Evolutionary conservation across 2,888 invertebrate genomes (phyloP).

Genomic region (Dicranocentrus wangi): DNA sequence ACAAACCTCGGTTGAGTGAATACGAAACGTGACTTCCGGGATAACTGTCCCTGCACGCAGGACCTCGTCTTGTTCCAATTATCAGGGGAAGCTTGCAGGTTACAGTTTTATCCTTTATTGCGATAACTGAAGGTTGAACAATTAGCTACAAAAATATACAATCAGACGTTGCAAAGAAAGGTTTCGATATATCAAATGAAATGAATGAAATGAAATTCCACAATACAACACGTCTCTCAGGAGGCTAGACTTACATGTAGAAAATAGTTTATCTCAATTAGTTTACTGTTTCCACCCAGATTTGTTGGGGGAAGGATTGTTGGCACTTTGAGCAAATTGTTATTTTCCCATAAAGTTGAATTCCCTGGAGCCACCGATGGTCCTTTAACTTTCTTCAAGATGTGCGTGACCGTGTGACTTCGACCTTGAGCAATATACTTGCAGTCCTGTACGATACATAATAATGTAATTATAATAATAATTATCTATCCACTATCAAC

Average conservation of each 20-base stretch:
- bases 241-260: conserved; percentile 56
- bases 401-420: conserved; percentile 53
- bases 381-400: conserved; percentile 60
- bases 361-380: conserved; percentile 54
- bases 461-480: background rate
- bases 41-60: conserved; percentile 50
- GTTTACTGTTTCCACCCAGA: conserved; percentile 42
- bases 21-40: conserved; percentile 30
- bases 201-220: too few relatives aligned
- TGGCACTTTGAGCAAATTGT: conserved; percentile 54
- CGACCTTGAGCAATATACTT: conserved; percentile 51
- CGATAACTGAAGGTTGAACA: conserved; percentile 45
- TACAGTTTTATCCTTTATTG: conserved; percentile 48
- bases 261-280: conserved; percentile 62
- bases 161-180: too few relatives aligned
- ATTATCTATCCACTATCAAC: background rate
- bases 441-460: conserved; percentile 38
- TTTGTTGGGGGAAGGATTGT: conserved; percentile 54
- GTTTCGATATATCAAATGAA: too few relatives aligned
- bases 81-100: conserved; percentile 56
- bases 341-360: conserved; percentile 57
- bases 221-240: too few relatives aligned
- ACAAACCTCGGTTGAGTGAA: conserved; percentile 44
- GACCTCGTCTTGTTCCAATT: conserved; percentile 57
- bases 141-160: conserved; percentile 40